Evolutionary conservation across 2,888 invertebrate genomes (phyloP).

Genomic region (Monochamus alternatus): DNA sequence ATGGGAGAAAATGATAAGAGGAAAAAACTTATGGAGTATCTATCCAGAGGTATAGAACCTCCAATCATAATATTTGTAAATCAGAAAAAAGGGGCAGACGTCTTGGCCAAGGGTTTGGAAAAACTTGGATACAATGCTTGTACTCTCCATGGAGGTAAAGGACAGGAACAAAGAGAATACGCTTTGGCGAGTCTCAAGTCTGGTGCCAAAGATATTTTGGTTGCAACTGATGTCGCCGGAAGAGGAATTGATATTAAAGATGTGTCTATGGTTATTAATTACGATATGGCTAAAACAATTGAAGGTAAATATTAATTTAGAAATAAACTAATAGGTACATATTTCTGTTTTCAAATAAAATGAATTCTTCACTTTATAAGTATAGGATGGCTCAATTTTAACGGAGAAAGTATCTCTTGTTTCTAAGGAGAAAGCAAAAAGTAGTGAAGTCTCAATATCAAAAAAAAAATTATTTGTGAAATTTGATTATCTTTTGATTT

Average conservation of each 20-base stretch:
- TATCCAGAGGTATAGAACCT: slow-evolving; percentile 92
- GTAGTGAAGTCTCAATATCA: too few relatives aligned
- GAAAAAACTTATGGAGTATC: slow-evolving; percentile 94
- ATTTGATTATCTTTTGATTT: too few relatives aligned
- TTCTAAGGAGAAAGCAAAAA: too few relatives aligned
- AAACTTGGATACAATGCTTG: slow-evolving; percentile 97
- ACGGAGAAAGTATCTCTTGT: too few relatives aligned
- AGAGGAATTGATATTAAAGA: slow-evolving; percentile 99
- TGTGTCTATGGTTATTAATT: slow-evolving; percentile 98
- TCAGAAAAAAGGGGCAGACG: slow-evolving; percentile 97
- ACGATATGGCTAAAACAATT: slow-evolving; percentile 99
- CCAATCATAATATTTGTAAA: slow-evolving; percentile 99
- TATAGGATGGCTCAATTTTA: too few relatives aligned
- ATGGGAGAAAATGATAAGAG: slow-evolving; percentile 96
- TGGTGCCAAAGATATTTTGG: slow-evolving; percentile 97
- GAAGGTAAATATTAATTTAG: slow-evolving; percentile 76
- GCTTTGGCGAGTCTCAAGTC: slow-evolving; percentile 96
- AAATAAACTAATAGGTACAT: too few relatives aligned
- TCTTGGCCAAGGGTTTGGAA: slow-evolving; percentile 96
- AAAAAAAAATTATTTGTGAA: too few relatives aligned
- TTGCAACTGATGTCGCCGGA: slow-evolving; percentile 99
- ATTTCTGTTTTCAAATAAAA: too few relatives aligned
- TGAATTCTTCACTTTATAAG: too few relatives aligned
- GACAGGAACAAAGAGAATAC: slow-evolving; percentile 99
- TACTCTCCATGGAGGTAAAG: slow-evolving; percentile 99